Conservation (phyloP, 2,113 vertebrate species). For the Cephalopterus ornatus region DNA sequence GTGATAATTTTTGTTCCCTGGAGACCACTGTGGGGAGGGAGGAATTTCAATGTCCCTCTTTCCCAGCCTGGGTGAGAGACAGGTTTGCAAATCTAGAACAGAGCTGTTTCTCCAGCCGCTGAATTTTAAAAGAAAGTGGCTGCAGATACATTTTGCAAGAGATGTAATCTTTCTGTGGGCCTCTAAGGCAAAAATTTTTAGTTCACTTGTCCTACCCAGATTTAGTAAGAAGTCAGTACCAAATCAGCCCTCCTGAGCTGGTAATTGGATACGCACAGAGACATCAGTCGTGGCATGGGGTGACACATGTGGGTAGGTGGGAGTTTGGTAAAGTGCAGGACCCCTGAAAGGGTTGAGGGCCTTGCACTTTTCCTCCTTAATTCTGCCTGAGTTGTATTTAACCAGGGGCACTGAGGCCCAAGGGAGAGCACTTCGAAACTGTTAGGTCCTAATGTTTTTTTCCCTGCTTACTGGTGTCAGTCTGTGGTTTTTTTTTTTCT, state of each 20-base stretch:
- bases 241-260: background rate
- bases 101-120: fast-evolving
- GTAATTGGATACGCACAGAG: background rate
- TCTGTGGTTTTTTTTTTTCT: background rate
- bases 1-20: background rate
- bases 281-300: background rate
- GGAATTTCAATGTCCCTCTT: background rate
- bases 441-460: background rate
- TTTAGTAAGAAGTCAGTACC: background rate
- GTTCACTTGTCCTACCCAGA: background rate
- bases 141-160: background rate
- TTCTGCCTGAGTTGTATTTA: background rate
- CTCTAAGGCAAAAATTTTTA: background rate
- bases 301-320: background rate
- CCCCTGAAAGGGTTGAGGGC: background rate
- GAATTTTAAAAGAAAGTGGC: background rate
- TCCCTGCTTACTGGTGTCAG: background rate
- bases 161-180: background rate
- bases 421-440: background rate
- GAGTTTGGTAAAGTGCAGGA: background rate
- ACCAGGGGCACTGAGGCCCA: background rate
- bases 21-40: background rate
- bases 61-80: background rate
- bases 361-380: background rate
- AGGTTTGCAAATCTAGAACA: background rate